Percentiles rank a stretch among this genome's conserved stretches.
phyloP scores from a whole-genome alignment of 2,888 invertebrate species.

The Melanostoma mellinum region DNA sequence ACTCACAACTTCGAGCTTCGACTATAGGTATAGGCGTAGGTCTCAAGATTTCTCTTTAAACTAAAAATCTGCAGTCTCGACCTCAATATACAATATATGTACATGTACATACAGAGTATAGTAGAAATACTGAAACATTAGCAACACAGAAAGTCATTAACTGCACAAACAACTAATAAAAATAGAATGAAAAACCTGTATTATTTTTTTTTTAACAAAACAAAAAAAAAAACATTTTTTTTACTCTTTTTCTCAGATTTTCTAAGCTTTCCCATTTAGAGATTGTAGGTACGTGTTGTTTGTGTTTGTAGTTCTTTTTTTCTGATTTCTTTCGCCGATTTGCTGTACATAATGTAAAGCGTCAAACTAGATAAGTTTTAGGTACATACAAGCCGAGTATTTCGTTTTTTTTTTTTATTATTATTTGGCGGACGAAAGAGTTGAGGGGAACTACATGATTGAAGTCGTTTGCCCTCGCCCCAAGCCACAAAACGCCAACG shows the following conservation, averaged over 20 bases:
- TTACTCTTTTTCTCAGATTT: slow-evolving; percentile 19
- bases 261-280: slow-evolving; percentile 46
- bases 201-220: slow-evolving; percentile 28
- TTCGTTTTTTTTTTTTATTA: no score
- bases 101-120: background rate
- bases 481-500: no score
- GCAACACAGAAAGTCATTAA: slow-evolving; percentile 12
- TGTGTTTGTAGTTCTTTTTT: slow-evolving; percentile 38
- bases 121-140: background rate
- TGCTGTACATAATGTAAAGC: background rate
- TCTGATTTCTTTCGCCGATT: slow-evolving; percentile 45
- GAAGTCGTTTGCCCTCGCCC: no score
- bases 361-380: no score
- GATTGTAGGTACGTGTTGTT: slow-evolving; percentile 19
- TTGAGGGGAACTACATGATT: no score
- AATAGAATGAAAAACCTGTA: slow-evolving; percentile 32
- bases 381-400: no score
- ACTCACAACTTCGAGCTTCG: no score
- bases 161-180: background rate
- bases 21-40: no score
- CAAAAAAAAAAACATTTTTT: background rate
- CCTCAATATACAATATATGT: slow-evolving; percentile 38
- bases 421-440: no score
- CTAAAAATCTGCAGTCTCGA: slow-evolving; percentile 38
- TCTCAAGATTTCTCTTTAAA: slow-evolving; percentile 6